Percentiles rank a stretch among this genome's conserved stretches.
phyloP scores from a whole-genome alignment of 2,797 vertebrate genomes.

The Enteromius radiatus region DNA sequence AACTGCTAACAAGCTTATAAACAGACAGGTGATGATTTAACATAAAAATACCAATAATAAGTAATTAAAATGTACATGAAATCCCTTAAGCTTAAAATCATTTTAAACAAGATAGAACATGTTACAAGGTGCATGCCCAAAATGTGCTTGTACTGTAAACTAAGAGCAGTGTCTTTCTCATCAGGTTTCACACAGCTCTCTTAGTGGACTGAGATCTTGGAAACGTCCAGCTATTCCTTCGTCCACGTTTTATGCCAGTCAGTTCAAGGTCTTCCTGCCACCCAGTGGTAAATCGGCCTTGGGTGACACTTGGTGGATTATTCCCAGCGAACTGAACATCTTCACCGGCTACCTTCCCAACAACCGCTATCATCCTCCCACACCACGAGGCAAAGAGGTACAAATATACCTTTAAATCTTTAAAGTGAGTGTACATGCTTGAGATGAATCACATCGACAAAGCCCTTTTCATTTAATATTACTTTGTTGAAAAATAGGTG shows the following conservation, averaged over 20 bases:
- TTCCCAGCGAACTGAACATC: slow-evolving; percentile 93
- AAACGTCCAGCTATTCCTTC: slow-evolving; percentile 78
- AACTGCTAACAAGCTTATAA: not conserved
- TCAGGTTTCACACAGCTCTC: slow-evolving; percentile 90
- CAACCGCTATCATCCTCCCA: slow-evolving; percentile 92
- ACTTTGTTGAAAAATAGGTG: not conserved
- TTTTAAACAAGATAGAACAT: not conserved
- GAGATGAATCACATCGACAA: not conserved
- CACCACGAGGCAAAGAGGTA: slow-evolving; percentile 96
- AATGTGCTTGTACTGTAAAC: not conserved
- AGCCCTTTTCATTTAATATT: not conserved
- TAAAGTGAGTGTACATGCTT: not conserved
- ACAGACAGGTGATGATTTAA: not conserved
- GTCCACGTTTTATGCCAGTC: slow-evolving; percentile 79
- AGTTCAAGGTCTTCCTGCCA: slow-evolving; percentile 91
- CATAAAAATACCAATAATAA: not conserved
- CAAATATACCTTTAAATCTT: not conserved
- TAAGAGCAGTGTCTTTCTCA: slow-evolving; percentile 11
- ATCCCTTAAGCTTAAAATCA: not conserved
- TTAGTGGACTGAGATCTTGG: slow-evolving; percentile 92
- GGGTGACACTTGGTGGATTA: slow-evolving; percentile 93
- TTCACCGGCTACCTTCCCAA: slow-evolving; percentile 96
- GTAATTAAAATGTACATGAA: not conserved
- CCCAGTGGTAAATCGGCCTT: slow-evolving; percentile 83
- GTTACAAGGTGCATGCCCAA: not conserved